Base-by-base conservation (phyloP, 2,888 invertebrate species). In the Apodemia duryi region DNA sequence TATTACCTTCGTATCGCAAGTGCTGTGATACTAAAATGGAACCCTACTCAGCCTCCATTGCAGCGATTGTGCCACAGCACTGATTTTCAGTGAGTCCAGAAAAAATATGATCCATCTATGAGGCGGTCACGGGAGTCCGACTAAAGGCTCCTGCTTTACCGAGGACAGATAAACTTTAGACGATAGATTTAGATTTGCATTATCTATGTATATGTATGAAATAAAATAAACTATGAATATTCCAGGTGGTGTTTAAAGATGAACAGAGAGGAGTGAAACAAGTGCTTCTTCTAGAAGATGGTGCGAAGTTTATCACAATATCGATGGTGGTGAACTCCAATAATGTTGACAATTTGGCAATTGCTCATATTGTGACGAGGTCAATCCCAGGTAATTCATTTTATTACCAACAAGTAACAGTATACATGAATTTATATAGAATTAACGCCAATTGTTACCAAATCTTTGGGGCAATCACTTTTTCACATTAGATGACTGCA, bases 191-290 rank as follows among this genome's bases (percentile, higher is more conserved):
- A 38, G 0, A 38, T 38, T 6, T 38, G 6, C 6, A 38, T 6
- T 1, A 6, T 38, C 3, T 35, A 35, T 35, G 35, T 2, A 35
- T 4, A 38, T 38, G 38, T 38, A 38, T 38, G 38, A 6, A 4
- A 35, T 35, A 35, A 41, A 43, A 43, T 43, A 11, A 43, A 11
- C 43, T 43, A 4, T 43, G 3, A 43, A 6, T 62, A 54, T 57
- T 72, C 70, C 94, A 95, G 86, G 97, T 95, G 0, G 84, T 96
- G 63, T 96, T 94, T 78, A 96, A 97, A 83, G 96, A 97, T 74
- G 96, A 96, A 77, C 97, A 98, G 79, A 95, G 94, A 35, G 95
- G 95, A 6, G 94, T 97, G 1, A 94, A 94, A 72, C 97, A 97
- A 78, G 83, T 98, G 2, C 91, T 95, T 0, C 91, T 97, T 38